These are phyloP conservation scores for Cherax quadricarinatus DNA, from an alignment of 1,140 invertebrate genomes.

Conservation along the genomic window DNA sequence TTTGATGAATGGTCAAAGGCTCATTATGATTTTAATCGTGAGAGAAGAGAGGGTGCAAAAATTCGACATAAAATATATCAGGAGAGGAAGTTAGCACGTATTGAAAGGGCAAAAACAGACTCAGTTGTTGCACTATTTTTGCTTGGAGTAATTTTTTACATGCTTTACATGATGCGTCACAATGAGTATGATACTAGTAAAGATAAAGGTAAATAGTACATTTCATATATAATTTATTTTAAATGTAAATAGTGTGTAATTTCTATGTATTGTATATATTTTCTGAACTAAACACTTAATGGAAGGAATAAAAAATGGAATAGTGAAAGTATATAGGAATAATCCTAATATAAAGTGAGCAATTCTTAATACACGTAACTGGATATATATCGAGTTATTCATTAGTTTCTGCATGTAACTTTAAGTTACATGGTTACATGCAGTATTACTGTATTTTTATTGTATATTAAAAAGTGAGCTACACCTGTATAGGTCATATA, in stretches of 20 bases:
- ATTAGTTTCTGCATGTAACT: too few species aligned
- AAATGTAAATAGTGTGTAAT: not conserved
- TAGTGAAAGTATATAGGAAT: not conserved
- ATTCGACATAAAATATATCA: not conserved
- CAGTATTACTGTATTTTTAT: too few species aligned
- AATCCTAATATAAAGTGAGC: too few species aligned
- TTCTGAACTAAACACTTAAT: not conserved
- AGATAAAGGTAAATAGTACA: not conserved
- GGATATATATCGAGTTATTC: too few species aligned
- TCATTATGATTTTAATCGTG: constrained; percentile 33
- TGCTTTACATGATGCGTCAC: not conserved
- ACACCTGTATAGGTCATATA: too few species aligned
- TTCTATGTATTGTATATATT: not conserved
- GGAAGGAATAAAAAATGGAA: not conserved
- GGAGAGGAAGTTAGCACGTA: not conserved
- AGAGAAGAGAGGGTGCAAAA: constrained; percentile 26
- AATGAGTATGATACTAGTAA: not conserved
- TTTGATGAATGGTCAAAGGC: constrained; percentile 60
- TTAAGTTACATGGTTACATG: too few species aligned
- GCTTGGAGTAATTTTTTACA: not conserved
- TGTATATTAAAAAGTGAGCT: too few species aligned
- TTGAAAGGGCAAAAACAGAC: constrained; percentile 38
- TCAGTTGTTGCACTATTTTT: not conserved
- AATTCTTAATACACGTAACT: too few species aligned
- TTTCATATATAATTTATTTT: not conserved